Evolutionary conservation across 2,888 invertebrate genomes (phyloP), one percentile per base, ranked within the genome.

Genomic region (Parnassius apollo): DNA sequence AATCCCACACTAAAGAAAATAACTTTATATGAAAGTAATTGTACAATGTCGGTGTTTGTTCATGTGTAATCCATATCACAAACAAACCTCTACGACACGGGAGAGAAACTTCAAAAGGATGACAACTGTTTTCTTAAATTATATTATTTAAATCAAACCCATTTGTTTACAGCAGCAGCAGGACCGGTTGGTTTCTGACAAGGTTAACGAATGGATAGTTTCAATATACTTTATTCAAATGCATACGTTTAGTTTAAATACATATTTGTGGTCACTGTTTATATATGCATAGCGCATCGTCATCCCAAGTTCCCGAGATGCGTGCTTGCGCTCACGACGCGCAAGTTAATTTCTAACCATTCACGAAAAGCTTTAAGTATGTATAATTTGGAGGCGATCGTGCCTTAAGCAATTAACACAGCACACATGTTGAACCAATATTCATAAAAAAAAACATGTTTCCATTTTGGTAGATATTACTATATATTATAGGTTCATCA

Each of bases 351-450:
- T 42, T 25, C 13, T 45, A 11, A 25, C 42, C 44, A 51, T 50
- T 63, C 59, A 63, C 58, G 51, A 59, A 13, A 55, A 50, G 44
- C 55, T 55, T 52, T 25, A 54, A 59, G 51, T 59, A 46, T n/a
- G 54, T 54, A 59, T 59, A 59, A 55, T 55, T 55, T 50, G 49
- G 13, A 42, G 44, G 48, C 49, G 49, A 48, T 62, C 59, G 50
- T 63, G 62, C 62, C 55, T 55, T 49, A 50, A 18, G 58, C 18
- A 59, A 59, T 59, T 54, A 59, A 55, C 42, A 57, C 46, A 61
- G 46, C 45, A 13, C 4, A 35, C 35, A 35, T 35, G 35, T 35
- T 35, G 35, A 35, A 35, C 7, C 35, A 35, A 35, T 35, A 35
- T 18, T 18, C 1, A 18, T 18, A 18, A 18, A 18, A 18, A 18